Evolutionary conservation across 2,797 vertebrate genomes (phyloP).

Genomic region (Pogoniulus pusillus): DNA sequence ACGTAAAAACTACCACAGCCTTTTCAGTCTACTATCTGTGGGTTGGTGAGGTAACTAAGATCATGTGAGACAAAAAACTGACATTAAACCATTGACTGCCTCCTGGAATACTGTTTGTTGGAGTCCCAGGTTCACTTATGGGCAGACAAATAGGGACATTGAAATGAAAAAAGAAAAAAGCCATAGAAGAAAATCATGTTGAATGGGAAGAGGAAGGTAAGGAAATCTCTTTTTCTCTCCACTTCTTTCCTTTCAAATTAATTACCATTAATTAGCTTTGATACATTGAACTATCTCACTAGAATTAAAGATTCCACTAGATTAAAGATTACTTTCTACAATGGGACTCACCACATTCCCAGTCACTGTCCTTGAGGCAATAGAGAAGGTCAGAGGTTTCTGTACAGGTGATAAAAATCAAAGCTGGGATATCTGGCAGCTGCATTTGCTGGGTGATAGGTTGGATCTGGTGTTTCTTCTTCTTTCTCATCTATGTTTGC

Average conservation of each 20-base stretch:
- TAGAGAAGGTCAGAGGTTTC: not conserved
- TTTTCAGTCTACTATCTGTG: not conserved
- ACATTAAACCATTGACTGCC: not conserved
- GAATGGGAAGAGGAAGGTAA: not conserved
- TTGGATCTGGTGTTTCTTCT: not conserved
- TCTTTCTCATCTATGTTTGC: not conserved
- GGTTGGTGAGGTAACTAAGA: not conserved
- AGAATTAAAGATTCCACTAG: not conserved
- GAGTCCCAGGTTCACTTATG: not conserved
- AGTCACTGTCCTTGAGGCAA: not conserved
- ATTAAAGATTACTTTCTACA: not conserved
- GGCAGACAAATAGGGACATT: not conserved
- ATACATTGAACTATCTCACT: not conserved
- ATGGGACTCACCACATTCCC: not conserved
- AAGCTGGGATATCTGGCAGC: not conserved
- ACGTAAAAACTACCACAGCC: not conserved
- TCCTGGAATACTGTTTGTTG: not conserved
- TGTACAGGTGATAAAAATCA: not conserved
- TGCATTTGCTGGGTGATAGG: not conserved
- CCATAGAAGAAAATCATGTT: not conserved
- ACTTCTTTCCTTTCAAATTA: not conserved
- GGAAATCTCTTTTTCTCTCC: not conserved
- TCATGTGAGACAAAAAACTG: not conserved
- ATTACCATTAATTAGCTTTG: not conserved
- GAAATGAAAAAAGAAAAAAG: not conserved